phyloP scores from a whole-genome alignment of 2,797 vertebrate genomes.

The Sebastes melanostomus region DNA sequence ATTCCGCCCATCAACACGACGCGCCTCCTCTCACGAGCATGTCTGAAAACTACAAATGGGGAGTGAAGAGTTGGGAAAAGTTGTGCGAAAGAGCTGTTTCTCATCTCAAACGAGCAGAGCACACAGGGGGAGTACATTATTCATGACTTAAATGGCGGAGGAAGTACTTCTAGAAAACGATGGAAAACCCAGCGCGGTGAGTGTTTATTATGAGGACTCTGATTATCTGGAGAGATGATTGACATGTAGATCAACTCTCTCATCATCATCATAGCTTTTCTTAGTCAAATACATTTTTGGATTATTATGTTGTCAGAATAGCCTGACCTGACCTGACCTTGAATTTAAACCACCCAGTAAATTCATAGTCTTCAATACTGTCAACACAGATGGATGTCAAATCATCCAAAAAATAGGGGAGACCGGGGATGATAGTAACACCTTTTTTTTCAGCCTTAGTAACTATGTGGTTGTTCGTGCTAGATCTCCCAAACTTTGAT shows the following conservation, averaged over 20 bases:
- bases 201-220: constrained; percentile 25
- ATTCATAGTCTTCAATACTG: neutral
- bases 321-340: neutral
- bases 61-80: constrained; percentile 44
- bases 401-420: neutral
- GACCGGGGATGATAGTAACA: no score
- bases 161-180: constrained; percentile 68
- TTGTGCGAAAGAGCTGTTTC: constrained; percentile 32
- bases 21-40: constrained; percentile 49
- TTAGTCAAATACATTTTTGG: accelerated
- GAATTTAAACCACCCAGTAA: neutral
- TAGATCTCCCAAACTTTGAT: no score
- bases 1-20: constrained; percentile 33
- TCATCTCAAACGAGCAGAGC: constrained; percentile 10
- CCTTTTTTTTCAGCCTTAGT: no score
- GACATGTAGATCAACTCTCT: neutral
- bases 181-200: constrained; percentile 71
- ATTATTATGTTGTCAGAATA: neutral
- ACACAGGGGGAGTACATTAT: constrained; percentile 15
- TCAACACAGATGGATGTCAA: neutral
- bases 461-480: no score
- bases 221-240: neutral
- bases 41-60: constrained; percentile 48
- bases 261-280: neutral
- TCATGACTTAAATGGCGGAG: constrained; percentile 79